phyloP scores from a whole-genome alignment of 23 tunicate species.

The Trididemnum nubilum region DNA sequence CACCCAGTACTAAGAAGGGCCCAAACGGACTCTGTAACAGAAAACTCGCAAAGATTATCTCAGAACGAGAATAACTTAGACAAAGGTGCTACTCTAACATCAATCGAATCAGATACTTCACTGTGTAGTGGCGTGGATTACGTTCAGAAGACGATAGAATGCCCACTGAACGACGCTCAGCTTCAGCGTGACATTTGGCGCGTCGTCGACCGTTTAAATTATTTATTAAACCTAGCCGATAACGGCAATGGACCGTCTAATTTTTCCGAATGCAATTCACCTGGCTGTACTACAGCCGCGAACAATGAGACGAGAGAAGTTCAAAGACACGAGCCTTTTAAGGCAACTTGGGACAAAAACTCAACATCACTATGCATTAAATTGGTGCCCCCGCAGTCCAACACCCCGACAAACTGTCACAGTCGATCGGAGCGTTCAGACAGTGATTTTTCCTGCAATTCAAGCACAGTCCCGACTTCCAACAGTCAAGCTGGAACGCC shows the following conservation, averaged over 20 bases:
- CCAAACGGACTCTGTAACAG: not conserved
- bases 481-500: not conserved
- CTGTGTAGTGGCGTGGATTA: slow-evolving; percentile 3
- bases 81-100: not conserved
- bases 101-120: not conserved
- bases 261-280: not conserved
- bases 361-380: slow-evolving; percentile 4
- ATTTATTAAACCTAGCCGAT: slow-evolving; percentile 26
- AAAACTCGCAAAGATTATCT: not conserved
- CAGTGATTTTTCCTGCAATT: slow-evolving; percentile 9
- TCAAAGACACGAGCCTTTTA: not conserved
- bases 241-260: slow-evolving; percentile 14
- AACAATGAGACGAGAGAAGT: not conserved
- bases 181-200: slow-evolving; percentile 16
- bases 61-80: not conserved
- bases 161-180: slow-evolving; percentile 30
- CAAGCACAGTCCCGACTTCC: not conserved
- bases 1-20: not conserved
- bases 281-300: not conserved
- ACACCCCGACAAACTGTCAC: too few species aligned
- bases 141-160: slow-evolving; percentile 24
- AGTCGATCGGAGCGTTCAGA: too few species aligned
- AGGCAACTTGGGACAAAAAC: slow-evolving; percentile 3
- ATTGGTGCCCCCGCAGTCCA: not conserved
- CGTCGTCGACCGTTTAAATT: slow-evolving; percentile 19